These are phyloP conservation scores for Sanderia malayensis DNA, from an alignment of 30 jellyfish, hydroid and myxozoan genomes.

Conservation along the genomic window DNA sequence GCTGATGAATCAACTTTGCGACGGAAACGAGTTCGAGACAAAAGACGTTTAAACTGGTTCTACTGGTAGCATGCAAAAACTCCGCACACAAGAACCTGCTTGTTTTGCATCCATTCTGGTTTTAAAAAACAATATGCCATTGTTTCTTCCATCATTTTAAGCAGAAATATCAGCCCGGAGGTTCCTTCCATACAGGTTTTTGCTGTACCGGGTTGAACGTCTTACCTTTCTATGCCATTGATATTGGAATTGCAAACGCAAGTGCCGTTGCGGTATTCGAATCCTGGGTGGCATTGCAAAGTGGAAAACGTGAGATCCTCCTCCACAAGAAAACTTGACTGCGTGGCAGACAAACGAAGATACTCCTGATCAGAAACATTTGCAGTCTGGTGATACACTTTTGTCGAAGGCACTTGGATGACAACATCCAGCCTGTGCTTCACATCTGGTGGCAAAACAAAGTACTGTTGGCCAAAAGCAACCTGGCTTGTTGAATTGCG, in stretches of 20 bases:
- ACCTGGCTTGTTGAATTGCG: too few relatives aligned
- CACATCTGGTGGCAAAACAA: constrained; percentile 19
- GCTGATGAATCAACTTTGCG: too few relatives aligned
- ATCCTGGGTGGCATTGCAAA: constrained; percentile 62
- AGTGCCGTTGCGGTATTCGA: constrained; percentile 18
- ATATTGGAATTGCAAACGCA: constrained; percentile 38
- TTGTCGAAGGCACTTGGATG: constrained; percentile 14
- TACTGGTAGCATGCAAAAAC: too few relatives aligned
- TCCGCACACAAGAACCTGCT: too few relatives aligned
- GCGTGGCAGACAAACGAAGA: constrained; percentile 48
- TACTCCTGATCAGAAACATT: constrained; percentile 26
- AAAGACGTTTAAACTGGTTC: too few relatives aligned
- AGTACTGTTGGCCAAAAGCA: constrained; percentile 21
- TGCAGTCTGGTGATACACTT: constrained; percentile 20
- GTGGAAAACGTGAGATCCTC: constrained; percentile 25
- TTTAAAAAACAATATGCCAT: too few relatives aligned
- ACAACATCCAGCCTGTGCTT: constrained; percentile 11
- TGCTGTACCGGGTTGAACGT: too few relatives aligned
- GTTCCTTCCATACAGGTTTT: too few relatives aligned
- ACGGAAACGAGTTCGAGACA: too few relatives aligned
- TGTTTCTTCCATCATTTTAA: too few relatives aligned
- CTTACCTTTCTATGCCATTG: constrained; percentile 42
- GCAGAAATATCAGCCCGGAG: too few relatives aligned
- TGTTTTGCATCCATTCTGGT: too few relatives aligned
- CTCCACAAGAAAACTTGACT: constrained; percentile 40